Base-by-base conservation (phyloP, 2,113 vertebrate species). In the Neogale vison region DNA sequence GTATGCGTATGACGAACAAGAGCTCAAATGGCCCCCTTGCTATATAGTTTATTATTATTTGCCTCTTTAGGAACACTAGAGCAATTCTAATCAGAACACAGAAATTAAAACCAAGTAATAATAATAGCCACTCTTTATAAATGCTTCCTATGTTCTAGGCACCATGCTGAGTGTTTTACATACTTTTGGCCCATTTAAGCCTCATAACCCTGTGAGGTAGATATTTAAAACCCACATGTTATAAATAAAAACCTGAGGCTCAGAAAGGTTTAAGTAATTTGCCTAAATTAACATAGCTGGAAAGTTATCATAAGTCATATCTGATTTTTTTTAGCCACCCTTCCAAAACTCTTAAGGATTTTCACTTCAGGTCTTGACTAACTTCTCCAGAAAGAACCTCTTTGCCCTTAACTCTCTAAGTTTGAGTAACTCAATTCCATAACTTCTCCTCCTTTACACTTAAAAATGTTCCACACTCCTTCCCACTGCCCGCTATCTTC, bases 101-200 rank as follows among this genome's bases (percentile, higher is more conserved):
- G 55, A 94, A 95, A 91, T 86, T 82, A 96, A 97, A 93, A 50
- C 61, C 87, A 84, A 83, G n/a, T 77, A 52, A 87, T 82, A 80
- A 93, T 31, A 82, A 74, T 26, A 52, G 31, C 61, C 47, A 55
- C 26, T 80, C 55, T 92, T 95, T 57, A 4, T 42, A 96, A 85
- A 57, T 79, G 39, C 14, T 90, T 86, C 47, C 90, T 79, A 8
- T 79, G 23, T 63, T 71, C 34, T 39, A 83, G 61, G 67, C 31
- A 52, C 63, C 83, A 87, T 26, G 34, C 36, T 47, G 71, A 67
- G 34, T 55, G 77, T 85, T 95, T 93, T 82, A 69, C 26, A 71
- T 34, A 47, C 42, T 61, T 86, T 69, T 63, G 36, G 34, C 67
- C 61, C 59, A 77, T 42, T 88, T 39, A 92, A 93, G 34, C 47